These are phyloP conservation scores for Neostethus bicornis DNA, from an alignment of 2,797 vertebrate genomes.

Conservation along the genomic window DNA sequence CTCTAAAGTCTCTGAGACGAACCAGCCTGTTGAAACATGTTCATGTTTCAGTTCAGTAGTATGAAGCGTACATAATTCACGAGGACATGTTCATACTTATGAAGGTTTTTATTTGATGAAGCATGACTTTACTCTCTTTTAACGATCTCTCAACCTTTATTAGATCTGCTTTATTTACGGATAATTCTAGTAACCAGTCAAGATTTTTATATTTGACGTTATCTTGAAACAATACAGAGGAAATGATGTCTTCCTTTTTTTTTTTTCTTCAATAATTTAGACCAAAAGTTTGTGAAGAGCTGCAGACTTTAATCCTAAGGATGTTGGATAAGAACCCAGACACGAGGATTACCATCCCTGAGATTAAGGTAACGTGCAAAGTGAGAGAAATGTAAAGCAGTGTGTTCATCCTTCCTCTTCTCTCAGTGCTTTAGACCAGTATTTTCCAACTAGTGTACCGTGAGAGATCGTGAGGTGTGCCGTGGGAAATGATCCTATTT, in stretches of 20 bases:
- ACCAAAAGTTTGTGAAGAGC: constrained; percentile 81
- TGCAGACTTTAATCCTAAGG: constrained; percentile 86
- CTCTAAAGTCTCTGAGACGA: background rate
- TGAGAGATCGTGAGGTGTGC: too few species aligned
- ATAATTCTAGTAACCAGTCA: background rate
- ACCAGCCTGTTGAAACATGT: background rate
- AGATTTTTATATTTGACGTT: background rate
- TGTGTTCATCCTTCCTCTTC: constrained; percentile 1
- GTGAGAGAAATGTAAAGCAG: background rate
- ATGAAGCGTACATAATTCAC: background rate
- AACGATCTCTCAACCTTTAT: background rate
- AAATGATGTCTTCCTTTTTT: constrained; percentile 1
- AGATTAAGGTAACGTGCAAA: constrained; percentile 88
- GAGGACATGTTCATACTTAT: background rate
- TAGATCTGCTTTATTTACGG: background rate
- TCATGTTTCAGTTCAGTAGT: background rate
- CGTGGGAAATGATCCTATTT: too few species aligned
- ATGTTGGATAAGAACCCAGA: constrained; percentile 97
- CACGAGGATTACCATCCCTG: constrained; percentile 89
- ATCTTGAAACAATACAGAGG: background rate
- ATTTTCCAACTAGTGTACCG: too few species aligned
- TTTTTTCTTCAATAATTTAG: constrained; percentile 58
- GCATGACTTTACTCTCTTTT: background rate
- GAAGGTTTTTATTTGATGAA: constrained; percentile 8
- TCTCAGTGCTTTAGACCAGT: constrained; percentile 9